phyloP scores from a whole-genome alignment of 2,113 vertebrate genomes.

The Pteropus alecto region DNA sequence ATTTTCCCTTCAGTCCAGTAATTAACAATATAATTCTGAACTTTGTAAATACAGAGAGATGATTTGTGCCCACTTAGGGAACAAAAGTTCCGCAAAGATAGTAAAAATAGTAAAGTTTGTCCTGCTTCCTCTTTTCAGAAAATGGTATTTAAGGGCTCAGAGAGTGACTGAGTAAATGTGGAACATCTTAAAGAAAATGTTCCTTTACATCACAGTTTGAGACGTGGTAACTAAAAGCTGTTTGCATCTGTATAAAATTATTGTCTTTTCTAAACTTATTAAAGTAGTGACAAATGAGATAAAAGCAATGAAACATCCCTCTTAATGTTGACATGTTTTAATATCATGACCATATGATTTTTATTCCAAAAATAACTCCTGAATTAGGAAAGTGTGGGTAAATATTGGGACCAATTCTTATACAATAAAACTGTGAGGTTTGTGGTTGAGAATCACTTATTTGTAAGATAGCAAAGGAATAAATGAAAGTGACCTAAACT shows the following conservation, averaged over 20 bases:
- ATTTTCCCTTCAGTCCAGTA: background rate
- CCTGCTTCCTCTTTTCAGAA: background rate
- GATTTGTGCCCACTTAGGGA: background rate
- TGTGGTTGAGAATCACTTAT: background rate
- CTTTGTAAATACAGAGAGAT: background rate
- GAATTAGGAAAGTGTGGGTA: background rate
- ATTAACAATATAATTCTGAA: background rate
- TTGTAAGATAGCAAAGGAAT: background rate
- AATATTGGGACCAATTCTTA: background rate
- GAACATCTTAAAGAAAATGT: background rate
- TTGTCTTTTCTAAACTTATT: constrained; percentile 4
- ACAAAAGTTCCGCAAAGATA: background rate
- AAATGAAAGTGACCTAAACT: background rate
- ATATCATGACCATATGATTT: background rate
- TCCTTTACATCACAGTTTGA: background rate
- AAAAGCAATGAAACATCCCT: background rate
- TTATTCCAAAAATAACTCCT: constrained; percentile 26
- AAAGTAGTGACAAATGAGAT: background rate
- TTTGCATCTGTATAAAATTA: background rate
- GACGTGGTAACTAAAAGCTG: background rate
- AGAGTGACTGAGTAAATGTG: background rate
- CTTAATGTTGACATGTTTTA: background rate
- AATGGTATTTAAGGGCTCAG: background rate
- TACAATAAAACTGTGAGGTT: background rate
- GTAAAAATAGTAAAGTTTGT: background rate